phyloP scores from a whole-genome alignment of 2,888 invertebrate species.

The Lochmaea capreae region DNA sequence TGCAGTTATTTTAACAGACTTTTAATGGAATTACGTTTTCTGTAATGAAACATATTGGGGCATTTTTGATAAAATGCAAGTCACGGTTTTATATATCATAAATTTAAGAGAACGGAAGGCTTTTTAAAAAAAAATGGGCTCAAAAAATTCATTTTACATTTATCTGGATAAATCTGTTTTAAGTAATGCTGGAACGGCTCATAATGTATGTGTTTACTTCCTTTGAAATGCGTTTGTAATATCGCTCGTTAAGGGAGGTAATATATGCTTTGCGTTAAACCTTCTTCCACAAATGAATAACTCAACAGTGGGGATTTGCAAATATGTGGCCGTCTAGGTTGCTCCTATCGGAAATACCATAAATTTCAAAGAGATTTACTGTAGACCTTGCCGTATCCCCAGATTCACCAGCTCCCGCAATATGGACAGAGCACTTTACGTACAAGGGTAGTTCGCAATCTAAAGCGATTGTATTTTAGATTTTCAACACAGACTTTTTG shows the following conservation, averaged over 20 bases:
- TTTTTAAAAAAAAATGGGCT: neutral
- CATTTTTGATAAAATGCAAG: too few species aligned
- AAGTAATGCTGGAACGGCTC: conserved; percentile 12
- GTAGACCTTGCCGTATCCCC: conserved; percentile 24
- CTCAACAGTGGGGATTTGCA: conserved; percentile 34
- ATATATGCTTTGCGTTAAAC: conserved; percentile 31
- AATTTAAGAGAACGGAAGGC: neutral
- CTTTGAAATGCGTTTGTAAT: conserved; percentile 26
- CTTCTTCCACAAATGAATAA: conserved; percentile 38
- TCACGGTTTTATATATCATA: neutral
- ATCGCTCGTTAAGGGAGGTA: conserved; percentile 26
- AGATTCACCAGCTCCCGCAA: conserved; percentile 31
- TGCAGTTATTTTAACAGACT: too few species aligned
- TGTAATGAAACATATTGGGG: too few species aligned
- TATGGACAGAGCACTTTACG: conserved; percentile 24
- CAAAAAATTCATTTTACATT: neutral
- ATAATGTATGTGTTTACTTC: conserved; percentile 27
- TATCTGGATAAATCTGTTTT: too few species aligned
- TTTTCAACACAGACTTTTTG: too few species aligned
- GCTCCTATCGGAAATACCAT: conserved; percentile 36
- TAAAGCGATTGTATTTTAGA: neutral
- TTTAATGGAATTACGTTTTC: too few species aligned
- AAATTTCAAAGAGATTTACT: conserved; percentile 35
- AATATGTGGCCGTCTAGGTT: conserved; percentile 35
- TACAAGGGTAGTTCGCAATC: neutral